Conservation (phyloP, 2,113 vertebrate species). For the Telmatochromis sp. region DNA sequence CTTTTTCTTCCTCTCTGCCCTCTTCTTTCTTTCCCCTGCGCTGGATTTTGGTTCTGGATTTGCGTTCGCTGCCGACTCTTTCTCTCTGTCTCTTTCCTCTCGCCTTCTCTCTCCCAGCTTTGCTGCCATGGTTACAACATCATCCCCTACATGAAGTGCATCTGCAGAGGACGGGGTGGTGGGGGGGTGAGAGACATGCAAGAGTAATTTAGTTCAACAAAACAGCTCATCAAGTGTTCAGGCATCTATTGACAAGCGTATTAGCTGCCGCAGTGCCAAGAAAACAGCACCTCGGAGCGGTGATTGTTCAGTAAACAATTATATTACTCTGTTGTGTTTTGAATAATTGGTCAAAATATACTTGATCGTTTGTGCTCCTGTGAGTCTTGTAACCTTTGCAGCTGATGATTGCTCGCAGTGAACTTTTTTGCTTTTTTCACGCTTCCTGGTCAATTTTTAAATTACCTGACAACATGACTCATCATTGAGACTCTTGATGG, state of each 20-base stretch:
- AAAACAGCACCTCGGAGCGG: background rate
- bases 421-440: background rate
- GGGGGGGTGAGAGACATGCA: background rate
- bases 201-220: constrained; percentile 53
- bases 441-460: background rate
- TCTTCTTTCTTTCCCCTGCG: constrained; percentile 44
- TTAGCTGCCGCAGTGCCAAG: constrained; percentile 23
- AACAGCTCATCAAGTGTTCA: constrained; percentile 47
- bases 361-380: background rate
- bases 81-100: constrained; percentile 35
- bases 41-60: constrained; percentile 68
- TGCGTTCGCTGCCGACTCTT: constrained; percentile 48
- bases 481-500: background rate
- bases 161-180: constrained; percentile 69
- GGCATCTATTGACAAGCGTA: constrained; percentile 33
- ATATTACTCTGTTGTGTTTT: constrained; percentile 4
- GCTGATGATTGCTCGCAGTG: background rate
- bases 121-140: constrained; percentile 72
- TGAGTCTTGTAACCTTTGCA: background rate
- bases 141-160: constrained; percentile 89
- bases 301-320: background rate
- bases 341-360: constrained; percentile 25
- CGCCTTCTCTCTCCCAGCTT: constrained; percentile 58
- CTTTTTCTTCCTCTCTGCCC: constrained; percentile 2
- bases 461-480: background rate